These are phyloP conservation scores for Salminus brasiliensis DNA, from an alignment of 2,113 vertebrate genomes.

Conservation along the genomic window DNA sequence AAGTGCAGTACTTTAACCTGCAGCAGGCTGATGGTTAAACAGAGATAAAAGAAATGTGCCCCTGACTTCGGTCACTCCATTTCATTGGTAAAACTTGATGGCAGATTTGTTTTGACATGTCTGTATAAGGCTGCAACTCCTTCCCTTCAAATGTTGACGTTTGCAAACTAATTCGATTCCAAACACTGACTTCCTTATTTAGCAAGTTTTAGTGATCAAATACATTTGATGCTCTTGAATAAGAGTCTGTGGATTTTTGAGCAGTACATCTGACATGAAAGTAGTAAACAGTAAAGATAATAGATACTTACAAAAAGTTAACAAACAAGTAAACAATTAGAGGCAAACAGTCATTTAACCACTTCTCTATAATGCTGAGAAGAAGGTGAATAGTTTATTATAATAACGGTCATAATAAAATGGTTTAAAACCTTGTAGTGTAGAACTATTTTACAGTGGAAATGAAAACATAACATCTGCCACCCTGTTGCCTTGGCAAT, in stretches of 20 bases:
- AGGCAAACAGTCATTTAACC: too few relatives aligned
- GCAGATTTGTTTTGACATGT: not conserved
- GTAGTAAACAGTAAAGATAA: too few relatives aligned
- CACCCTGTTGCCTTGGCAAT: too few relatives aligned
- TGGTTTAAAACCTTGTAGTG: too few relatives aligned
- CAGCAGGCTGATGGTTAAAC: not conserved
- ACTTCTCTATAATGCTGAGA: too few relatives aligned
- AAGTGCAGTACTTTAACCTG: not conserved
- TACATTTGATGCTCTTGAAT: not conserved
- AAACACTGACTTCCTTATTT: not conserved
- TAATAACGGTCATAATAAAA: too few relatives aligned
- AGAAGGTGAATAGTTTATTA: too few relatives aligned
- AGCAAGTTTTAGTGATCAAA: not conserved
- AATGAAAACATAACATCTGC: too few relatives aligned
- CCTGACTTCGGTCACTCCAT: not conserved
- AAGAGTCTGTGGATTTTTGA: not conserved
- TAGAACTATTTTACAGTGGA: too few relatives aligned
- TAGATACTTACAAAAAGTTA: too few relatives aligned
- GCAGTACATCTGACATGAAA: too few relatives aligned
- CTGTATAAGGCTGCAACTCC: not conserved
- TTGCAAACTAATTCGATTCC: not conserved
- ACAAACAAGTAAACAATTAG: too few relatives aligned
- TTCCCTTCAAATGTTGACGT: not conserved
- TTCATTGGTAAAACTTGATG: not conserved
- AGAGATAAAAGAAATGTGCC: not conserved